Percentiles rank a stretch among this genome's conserved stretches.
phyloP scores from a whole-genome alignment of 2,888 invertebrate species.

The Ctena decussata region DNA sequence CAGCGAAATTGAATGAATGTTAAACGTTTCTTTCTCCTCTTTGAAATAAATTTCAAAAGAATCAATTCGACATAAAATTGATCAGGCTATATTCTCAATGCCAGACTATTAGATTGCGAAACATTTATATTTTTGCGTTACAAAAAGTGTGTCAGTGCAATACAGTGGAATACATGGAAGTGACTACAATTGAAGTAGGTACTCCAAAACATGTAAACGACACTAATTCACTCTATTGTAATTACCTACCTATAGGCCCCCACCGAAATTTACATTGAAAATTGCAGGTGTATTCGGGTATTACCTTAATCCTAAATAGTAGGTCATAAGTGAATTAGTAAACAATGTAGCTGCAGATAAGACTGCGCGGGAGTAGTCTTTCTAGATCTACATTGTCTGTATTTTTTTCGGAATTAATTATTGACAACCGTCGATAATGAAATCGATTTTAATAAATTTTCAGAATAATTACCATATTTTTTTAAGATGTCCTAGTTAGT shows the following conservation, averaged over 20 bases:
- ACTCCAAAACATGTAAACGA: background rate
- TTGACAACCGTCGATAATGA: too few relatives aligned
- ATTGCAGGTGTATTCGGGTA: background rate
- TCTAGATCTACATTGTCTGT: too few relatives aligned
- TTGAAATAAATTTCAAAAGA: conserved; percentile 8
- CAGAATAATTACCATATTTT: too few relatives aligned
- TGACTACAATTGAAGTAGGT: background rate
- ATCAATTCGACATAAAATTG: background rate
- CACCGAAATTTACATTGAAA: background rate
- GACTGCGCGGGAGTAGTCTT: too few relatives aligned
- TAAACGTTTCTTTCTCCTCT: background rate
- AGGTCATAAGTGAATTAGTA: too few relatives aligned
- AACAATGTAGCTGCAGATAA: too few relatives aligned
- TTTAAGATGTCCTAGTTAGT: too few relatives aligned
- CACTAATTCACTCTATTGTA: background rate
- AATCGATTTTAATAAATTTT: too few relatives aligned
- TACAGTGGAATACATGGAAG: background rate
- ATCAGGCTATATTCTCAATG: background rate
- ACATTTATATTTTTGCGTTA: background rate
- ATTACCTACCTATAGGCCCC: background rate
- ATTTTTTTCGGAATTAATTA: too few relatives aligned
- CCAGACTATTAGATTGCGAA: background rate
- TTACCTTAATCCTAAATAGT: too few relatives aligned
- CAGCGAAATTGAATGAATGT: background rate
- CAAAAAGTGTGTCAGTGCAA: background rate